A percentile compares a stretch with the other conserved stretches of the same genome.
These are phyloP conservation scores for Ginglymostoma cirratum DNA, from an alignment of 2,113 vertebrate species.

Conservation along the genomic window DNA sequence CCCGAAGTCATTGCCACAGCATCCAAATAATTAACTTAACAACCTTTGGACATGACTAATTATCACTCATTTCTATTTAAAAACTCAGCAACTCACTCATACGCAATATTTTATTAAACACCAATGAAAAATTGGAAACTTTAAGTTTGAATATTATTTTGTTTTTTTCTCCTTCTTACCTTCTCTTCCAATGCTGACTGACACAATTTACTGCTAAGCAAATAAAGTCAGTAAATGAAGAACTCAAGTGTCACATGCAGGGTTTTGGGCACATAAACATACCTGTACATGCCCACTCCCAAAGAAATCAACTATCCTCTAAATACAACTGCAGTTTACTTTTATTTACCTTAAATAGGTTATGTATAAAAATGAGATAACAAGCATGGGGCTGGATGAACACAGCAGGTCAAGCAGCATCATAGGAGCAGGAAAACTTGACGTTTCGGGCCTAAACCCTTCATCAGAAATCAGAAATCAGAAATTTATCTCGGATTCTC, in stretches of 20 bases:
- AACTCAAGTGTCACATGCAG: neutral
- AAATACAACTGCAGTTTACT: neutral
- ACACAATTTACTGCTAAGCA: neutral
- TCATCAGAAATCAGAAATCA: too few relatives aligned
- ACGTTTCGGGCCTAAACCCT: too few relatives aligned
- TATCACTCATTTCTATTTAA: conserved; percentile 21
- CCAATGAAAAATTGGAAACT: neutral
- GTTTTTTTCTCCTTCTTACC: neutral
- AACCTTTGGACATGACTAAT: neutral
- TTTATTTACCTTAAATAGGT: neutral
- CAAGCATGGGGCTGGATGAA: too few relatives aligned
- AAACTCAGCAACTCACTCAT: neutral
- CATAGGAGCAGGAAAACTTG: too few relatives aligned
- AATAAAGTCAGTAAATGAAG: neutral
- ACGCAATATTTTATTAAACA: neutral
- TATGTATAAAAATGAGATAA: neutral
- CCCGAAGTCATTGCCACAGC: neutral
- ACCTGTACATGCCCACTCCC: neutral
- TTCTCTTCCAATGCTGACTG: neutral
- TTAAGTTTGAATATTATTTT: neutral
- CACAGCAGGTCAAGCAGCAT: too few relatives aligned
- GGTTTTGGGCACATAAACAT: neutral
- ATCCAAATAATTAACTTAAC: neutral
- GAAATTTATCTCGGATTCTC: too few relatives aligned
- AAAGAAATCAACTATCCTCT: neutral